A percentile compares a stretch with the other conserved stretches of the same genome.
Conservation (phyloP, 2,113 vertebrate species). For the Mus spicilegus region DNA sequence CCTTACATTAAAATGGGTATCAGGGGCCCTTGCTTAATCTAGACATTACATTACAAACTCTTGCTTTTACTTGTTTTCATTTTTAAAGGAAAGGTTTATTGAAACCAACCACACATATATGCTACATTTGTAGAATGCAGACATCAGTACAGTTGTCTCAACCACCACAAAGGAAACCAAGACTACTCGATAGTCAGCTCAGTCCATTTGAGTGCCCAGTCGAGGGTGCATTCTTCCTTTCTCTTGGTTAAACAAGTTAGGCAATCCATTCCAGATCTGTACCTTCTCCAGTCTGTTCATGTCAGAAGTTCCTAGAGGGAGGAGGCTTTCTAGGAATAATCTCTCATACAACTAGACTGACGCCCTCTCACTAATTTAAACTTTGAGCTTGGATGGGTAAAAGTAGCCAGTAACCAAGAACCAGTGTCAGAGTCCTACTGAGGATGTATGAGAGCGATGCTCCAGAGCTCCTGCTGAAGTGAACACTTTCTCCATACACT, state of each 20-base stretch:
- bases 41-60: conserved; percentile 81
- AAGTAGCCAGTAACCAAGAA: conserved; percentile 50
- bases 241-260: conserved; percentile 77
- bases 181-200: conserved; percentile 69
- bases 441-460: conserved; percentile 30
- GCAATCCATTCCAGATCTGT: conserved; percentile 76
- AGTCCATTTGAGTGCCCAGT: conserved; percentile 76
- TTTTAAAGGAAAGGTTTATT: conserved; percentile 83
- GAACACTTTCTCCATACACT: background rate
- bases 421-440: conserved; percentile 37
- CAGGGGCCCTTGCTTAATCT: conserved; percentile 59
- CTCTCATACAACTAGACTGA: conserved; percentile 66
- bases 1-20: conserved; percentile 53
- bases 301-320: conserved; percentile 78
- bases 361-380: conserved; percentile 48
- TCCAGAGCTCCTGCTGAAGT: conserved; percentile 54
- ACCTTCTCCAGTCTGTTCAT: conserved; percentile 78
- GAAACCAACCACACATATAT: conserved; percentile 76
- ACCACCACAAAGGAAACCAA: conserved; percentile 74
- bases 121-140: conserved; percentile 79
- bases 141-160: conserved; percentile 79
- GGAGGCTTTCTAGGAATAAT: conserved; percentile 80
- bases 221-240: conserved; percentile 78
- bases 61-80: conserved; percentile 80
- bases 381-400: conserved; percentile 39